Conservation (phyloP, 2,888 invertebrate genomes). For the Cosmia pyralina region DNA sequence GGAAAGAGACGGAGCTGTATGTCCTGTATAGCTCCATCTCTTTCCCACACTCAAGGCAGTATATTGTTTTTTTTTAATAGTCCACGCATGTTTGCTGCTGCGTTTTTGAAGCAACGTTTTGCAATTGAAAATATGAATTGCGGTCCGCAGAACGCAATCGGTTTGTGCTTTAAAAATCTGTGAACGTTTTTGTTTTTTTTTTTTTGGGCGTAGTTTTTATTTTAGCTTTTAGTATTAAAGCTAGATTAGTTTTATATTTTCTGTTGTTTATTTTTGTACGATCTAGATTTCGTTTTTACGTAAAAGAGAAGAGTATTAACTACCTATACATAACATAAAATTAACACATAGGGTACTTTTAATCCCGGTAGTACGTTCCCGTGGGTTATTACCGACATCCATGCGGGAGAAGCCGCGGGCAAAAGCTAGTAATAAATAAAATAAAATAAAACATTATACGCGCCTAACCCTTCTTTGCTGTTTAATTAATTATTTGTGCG, state of each 20-base stretch:
- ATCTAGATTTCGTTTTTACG: background rate
- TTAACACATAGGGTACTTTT: too few relatives aligned
- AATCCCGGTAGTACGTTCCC: too few relatives aligned
- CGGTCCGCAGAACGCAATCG: conserved; percentile 11
- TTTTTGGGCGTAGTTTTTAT: conserved; percentile 8
- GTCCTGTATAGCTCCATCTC: background rate
- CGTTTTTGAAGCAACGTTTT: conserved; percentile 16
- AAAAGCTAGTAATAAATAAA: too few relatives aligned
- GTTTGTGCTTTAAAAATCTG: conserved; percentile 10
- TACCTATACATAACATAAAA: too few relatives aligned
- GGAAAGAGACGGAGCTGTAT: background rate
- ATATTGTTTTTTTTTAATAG: conserved; percentile 6
- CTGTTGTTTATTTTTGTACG: background rate
- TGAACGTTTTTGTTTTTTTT: conserved; percentile 17
- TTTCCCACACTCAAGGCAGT: background rate
- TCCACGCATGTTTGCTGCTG: background rate
- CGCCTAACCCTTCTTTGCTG: too few relatives aligned
- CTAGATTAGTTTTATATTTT: conserved; percentile 7
- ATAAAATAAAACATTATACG: too few relatives aligned
- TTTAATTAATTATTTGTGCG: too few relatives aligned
- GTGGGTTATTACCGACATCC: too few relatives aligned
- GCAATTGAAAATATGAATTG: conserved; percentile 16
- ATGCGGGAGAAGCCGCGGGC: too few relatives aligned
- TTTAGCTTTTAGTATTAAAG: conserved; percentile 22
- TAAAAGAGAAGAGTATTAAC: background rate